These are phyloP conservation scores for Callyntrura sp. DNA, from an alignment of 2,888 invertebrate species.

Conservation along the genomic window DNA sequence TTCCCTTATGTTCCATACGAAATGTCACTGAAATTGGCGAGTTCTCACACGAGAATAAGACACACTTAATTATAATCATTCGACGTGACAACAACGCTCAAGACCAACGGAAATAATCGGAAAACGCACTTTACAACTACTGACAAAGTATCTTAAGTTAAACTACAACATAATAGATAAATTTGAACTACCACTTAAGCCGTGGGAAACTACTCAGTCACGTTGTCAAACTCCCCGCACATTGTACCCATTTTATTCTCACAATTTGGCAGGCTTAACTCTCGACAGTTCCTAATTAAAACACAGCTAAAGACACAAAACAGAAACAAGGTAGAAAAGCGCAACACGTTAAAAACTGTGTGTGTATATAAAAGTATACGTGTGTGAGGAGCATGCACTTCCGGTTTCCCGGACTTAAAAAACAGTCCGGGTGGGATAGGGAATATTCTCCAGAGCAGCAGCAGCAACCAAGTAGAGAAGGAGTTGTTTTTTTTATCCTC, in stretches of 20 bases:
- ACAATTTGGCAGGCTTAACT: neutral
- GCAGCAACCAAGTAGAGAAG: conserved; percentile 25
- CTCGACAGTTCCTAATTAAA: neutral
- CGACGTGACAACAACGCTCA: too few relatives aligned
- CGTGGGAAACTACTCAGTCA: conserved; percentile 7
- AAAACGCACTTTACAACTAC: too few relatives aligned
- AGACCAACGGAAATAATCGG: too few relatives aligned
- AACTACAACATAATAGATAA: too few relatives aligned
- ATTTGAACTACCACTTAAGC: too few relatives aligned
- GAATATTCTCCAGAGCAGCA: conserved; percentile 63
- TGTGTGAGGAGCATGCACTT: conserved; percentile 60
- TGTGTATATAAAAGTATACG: neutral
- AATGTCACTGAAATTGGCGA: too few relatives aligned
- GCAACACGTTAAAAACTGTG: conserved; percentile 41
- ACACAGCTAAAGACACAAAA: neutral
- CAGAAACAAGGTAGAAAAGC: neutral
- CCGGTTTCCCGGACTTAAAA: conserved; percentile 68
- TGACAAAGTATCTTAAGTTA: too few relatives aligned
- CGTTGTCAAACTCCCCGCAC: neutral
- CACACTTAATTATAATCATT: too few relatives aligned
- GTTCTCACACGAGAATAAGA: too few relatives aligned
- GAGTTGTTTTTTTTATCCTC: conserved; percentile 41
- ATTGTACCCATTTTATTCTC: neutral
- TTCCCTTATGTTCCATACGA: too few relatives aligned
- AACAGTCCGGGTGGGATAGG: conserved; percentile 55